Evolutionary conservation across 2,888 invertebrate genomes (phyloP), one percentile per base, ranked within the genome.

Genomic region (Dicyrtomina minuta): DNA sequence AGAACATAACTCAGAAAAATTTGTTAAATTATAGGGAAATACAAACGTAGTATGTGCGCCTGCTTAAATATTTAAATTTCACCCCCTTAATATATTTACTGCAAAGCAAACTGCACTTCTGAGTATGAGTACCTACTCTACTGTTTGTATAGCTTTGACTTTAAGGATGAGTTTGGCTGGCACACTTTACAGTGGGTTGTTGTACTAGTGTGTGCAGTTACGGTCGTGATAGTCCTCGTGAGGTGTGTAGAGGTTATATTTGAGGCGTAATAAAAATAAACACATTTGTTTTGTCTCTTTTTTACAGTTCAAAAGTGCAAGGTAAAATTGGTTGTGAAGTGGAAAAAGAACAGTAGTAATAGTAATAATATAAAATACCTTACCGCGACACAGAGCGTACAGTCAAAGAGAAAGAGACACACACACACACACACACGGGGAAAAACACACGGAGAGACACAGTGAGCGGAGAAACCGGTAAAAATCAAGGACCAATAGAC

Each of bases 401-500:
- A 43, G 53, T 20, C 39, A 43, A 10, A 15, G 8, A 46, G n/a
- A 46, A 6, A 46, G 46, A 46, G 4, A 46, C 51, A 20, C 17
- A 20, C 51, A 51, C 22, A 22, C 51, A 51, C 51, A 51, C 51
- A 8, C 3, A 46, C 46, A 46, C 27, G 24, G 27, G 61, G 53
- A 53, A 24, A 39, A 27, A 67, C 5, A 17, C 33, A 46, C 27
- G 24, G 27, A 61, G 61, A 53, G 41, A 39, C 20, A 67, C 5
- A 17, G n/a, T 26, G 41, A n/a, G 58, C 4, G 26, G 15, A 59
- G 59, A 41, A 20, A 39, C 62, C 44, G 49, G 46, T 70, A 70
- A 70, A 58, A 68, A 70, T 59, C 66, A 66, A 51, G 70, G 65
- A 60, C 55, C 66, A 70, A 70, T 70, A 65, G 65, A 70, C 60